Percentiles rank a stretch among this genome's conserved stretches.
Evolutionary conservation across 2,888 invertebrate genomes (phyloP).

Genomic region (Sarcophaga carnaria): DNA sequence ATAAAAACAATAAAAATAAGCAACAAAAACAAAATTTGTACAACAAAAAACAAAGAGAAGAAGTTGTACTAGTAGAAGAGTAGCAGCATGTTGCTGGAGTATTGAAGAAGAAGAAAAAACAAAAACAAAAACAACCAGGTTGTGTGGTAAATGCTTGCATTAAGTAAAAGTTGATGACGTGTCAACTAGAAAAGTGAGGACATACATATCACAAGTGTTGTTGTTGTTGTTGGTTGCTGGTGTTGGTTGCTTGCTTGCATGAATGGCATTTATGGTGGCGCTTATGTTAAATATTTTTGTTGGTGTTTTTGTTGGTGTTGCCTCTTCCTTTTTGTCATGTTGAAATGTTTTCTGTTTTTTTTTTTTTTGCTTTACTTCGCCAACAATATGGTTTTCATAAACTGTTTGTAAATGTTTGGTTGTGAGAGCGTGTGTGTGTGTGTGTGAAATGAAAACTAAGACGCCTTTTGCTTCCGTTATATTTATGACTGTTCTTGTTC

Average conservation of each 20-base stretch:
- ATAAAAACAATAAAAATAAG: slow-evolving; percentile 23
- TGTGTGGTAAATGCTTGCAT: not conserved
- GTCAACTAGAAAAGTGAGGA: slow-evolving; percentile 69
- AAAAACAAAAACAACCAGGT: slow-evolving; percentile 36
- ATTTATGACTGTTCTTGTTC: slow-evolving; percentile 46
- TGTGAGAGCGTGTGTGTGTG: not conserved
- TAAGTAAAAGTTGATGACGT: slow-evolving; percentile 67
- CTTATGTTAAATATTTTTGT: slow-evolving; percentile 18
- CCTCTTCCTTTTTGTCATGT: slow-evolving; percentile 12
- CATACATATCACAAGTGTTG: slow-evolving; percentile 67
- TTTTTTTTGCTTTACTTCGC: not conserved
- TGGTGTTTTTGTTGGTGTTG: not conserved
- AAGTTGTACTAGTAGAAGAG: slow-evolving; percentile 31
- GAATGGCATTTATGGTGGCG: slow-evolving; percentile 57
- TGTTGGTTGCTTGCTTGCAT: not conserved
- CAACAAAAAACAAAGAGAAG: not conserved
- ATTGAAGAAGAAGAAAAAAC: slow-evolving; percentile 28
- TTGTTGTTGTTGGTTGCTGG: not conserved
- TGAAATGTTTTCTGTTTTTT: not conserved
- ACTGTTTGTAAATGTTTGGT: not conserved
- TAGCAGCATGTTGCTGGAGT: slow-evolving; percentile 34
- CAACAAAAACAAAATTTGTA: slow-evolving; percentile 63
- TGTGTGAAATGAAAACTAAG: slow-evolving; percentile 1
- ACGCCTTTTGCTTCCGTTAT: slow-evolving; percentile 67
- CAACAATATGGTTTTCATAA: not conserved